Percentiles rank a stretch among this genome's conserved stretches.
Evolutionary conservation across 2,113 vertebrate genomes (phyloP).

Genomic region (Fulmarus glacialis): DNA sequence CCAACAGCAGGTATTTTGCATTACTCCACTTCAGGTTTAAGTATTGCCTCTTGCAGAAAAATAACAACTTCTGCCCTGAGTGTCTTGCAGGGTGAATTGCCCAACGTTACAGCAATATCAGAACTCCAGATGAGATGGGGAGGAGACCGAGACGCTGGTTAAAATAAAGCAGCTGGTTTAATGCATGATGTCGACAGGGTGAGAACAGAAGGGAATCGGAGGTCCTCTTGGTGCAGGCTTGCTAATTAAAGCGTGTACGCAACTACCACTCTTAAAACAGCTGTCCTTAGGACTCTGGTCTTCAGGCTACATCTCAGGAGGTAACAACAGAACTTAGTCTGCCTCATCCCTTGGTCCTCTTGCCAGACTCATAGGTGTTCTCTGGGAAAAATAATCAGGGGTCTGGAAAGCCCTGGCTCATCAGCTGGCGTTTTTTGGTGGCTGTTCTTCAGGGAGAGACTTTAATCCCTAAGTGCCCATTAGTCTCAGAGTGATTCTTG

Average conservation of each 20-base stretch:
- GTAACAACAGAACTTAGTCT: not conserved
- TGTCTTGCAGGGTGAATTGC: conserved; percentile 9
- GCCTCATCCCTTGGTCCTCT: not conserved
- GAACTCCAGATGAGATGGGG: conserved; percentile 45
- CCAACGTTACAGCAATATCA: conserved; percentile 55
- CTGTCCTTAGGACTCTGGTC: conserved; percentile 16
- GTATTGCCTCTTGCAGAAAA: not conserved
- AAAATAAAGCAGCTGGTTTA: conserved; percentile 36
- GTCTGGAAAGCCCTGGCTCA: not conserved
- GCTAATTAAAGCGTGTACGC: not conserved
- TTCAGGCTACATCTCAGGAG: conserved; percentile 3
- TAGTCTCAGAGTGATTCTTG: not conserved
- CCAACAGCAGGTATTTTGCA: not conserved
- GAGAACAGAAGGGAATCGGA: conserved; percentile 66
- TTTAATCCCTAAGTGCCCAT: not conserved
- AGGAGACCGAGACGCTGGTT: not conserved
- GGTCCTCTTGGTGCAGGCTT: conserved; percentile 44
- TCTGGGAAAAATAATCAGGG: not conserved
- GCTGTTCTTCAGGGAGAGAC: not conserved
- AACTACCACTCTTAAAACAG: not conserved
- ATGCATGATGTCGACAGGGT: conserved; percentile 2
- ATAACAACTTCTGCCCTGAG: not conserved
- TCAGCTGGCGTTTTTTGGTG: not conserved
- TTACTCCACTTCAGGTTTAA: not conserved
- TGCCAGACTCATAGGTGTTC: not conserved